Percentiles rank a stretch among this genome's conserved stretches.
Conservation (phyloP, 2,113 vertebrate genomes). For the Psilopogon haemacephalus region DNA sequence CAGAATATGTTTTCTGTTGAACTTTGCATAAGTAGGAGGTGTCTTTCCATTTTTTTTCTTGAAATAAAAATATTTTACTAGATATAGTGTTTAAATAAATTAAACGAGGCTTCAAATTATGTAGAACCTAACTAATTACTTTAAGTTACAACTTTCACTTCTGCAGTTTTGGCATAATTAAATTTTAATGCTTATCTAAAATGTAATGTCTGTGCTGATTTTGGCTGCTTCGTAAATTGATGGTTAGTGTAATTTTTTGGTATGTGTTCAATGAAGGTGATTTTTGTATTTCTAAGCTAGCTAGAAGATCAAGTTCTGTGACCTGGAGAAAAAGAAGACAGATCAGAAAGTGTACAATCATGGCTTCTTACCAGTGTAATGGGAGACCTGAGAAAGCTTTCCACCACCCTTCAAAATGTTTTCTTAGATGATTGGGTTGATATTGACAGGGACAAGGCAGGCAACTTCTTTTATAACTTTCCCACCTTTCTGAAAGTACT, state of each 20-base stretch:
- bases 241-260: neutral
- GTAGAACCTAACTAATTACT: slow-evolving; percentile 30
- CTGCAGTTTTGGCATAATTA: slow-evolving; percentile 9
- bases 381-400: neutral
- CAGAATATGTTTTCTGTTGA: neutral
- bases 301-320: neutral
- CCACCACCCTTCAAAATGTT: rapidly evolving
- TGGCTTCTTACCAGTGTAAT: neutral
- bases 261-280: neutral
- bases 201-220: neutral
- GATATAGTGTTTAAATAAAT: slow-evolving; percentile 20
- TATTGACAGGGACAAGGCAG: neutral
- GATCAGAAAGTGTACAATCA: neutral
- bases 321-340: neutral
- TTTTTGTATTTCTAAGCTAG: neutral
- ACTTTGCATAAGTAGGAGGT: neutral
- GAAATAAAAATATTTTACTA: slow-evolving; percentile 18
- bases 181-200: neutral
- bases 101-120: slow-evolving; percentile 29
- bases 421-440: neutral
- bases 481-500: neutral
- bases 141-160: neutral
- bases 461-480: rapidly evolving
- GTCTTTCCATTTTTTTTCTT: neutral
- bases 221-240: slow-evolving; percentile 1